These are phyloP conservation scores for Antitype chi DNA, from an alignment of 2,888 invertebrate genomes.

Conservation along the genomic window DNA sequence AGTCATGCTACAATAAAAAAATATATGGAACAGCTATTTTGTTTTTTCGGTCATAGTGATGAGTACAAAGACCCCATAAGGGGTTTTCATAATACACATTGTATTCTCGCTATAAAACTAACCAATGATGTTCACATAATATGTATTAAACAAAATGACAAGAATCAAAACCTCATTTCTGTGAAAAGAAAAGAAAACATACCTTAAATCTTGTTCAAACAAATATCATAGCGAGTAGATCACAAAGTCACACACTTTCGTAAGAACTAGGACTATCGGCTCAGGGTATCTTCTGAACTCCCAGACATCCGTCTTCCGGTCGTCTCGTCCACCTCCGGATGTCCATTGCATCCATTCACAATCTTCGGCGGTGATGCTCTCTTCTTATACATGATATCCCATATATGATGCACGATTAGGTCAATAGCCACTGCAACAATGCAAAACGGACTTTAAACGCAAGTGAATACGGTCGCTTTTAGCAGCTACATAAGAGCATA, in stretches of 20 bases:
- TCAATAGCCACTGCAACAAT: constrained; percentile 99
- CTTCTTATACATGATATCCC: constrained; percentile 96
- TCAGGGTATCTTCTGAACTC: constrained; percentile 88
- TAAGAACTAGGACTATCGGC: constrained; percentile 82
- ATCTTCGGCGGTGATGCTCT: constrained; percentile 73
- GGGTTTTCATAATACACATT: no score
- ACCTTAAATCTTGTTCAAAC: constrained; percentile 3
- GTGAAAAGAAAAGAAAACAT: constrained; percentile 25
- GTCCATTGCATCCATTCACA: constrained; percentile 84
- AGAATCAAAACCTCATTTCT: background rate
- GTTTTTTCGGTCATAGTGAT: no score
- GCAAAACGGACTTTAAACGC: constrained; percentile 70
- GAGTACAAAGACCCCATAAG: no score
- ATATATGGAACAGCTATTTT: no score
- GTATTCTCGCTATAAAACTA: background rate
- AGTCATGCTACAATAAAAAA: no score
- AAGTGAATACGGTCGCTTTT: constrained; percentile 64
- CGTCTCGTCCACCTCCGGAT: constrained; percentile 79
- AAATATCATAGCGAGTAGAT: constrained; percentile 31
- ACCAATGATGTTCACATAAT: background rate
- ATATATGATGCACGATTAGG: constrained; percentile 99
- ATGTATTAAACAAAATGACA: background rate
- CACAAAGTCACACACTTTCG: constrained; percentile 58
- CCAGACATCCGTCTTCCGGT: constrained; percentile 84
- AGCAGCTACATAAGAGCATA: constrained; percentile 90